Conservation (phyloP, 2,113 vertebrate genomes). For the Odontophorus gujanensis region DNA sequence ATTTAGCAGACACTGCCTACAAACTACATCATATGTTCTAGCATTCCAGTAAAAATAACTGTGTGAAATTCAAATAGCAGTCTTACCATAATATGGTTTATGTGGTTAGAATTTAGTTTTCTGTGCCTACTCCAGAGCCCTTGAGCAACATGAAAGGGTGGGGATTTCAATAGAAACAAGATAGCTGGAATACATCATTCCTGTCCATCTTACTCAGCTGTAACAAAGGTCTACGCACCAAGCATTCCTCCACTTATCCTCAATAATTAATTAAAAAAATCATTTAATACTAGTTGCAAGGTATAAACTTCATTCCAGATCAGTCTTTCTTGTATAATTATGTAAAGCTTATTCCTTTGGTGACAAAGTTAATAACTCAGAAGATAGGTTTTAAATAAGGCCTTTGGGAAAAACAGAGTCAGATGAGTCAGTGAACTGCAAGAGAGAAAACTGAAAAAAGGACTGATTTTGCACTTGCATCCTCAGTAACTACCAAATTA, state of each 20-base stretch:
- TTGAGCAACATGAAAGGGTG: not conserved
- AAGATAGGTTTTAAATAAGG: constrained; percentile 6
- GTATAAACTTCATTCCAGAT: not conserved
- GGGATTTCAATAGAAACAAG: not conserved
- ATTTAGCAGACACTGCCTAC: not conserved
- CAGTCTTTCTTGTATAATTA: constrained; percentile 5
- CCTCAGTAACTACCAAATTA: not conserved
- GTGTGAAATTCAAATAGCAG: not conserved
- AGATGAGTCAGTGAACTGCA: not conserved
- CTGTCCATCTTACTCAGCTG: not conserved
- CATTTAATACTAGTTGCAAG: not conserved
- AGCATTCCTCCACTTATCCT: not conserved
- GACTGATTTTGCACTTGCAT: not conserved
- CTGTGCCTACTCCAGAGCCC: not conserved
- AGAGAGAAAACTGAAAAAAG: not conserved
- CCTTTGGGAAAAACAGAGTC: not conserved
- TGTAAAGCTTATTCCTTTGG: not conserved
- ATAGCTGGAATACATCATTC: constrained; percentile 8
- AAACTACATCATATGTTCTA: not conserved
- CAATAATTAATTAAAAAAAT: not conserved
- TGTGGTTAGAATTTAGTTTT: not conserved
- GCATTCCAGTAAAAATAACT: not conserved
- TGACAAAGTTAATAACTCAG: constrained; percentile 33
- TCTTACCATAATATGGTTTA: not conserved
- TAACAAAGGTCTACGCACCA: not conserved